Base-by-base conservation (phyloP, 2,888 invertebrate genomes). In the Lordiphosa fenestrarum region DNA sequence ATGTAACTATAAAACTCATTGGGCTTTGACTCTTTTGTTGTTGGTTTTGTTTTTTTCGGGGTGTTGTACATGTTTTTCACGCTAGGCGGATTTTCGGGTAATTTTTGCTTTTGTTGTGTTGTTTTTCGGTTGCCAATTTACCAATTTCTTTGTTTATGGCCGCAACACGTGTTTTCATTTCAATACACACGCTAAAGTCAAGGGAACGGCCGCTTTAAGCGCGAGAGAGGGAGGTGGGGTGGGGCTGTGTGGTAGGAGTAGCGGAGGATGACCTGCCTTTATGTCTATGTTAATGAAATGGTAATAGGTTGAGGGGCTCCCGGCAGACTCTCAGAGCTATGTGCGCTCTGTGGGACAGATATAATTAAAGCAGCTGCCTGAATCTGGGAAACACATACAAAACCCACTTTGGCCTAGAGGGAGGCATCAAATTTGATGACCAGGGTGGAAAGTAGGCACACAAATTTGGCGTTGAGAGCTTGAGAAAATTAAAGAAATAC, bases 281-380 rank as follows among this genome's bases (percentile, higher is more conserved):
- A 82, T 83, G 78, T 62, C 52, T 84, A 84, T 78, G 85, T 71
- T 78, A 78, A 78, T 78, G 83, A 78, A 78, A 78, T 78, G 78
- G 83, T 84, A 78, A 84, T 84, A 58, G 63, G 33, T 54, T 37
- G 41, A 36, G 52, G 50, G 36, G 40, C 48, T 30, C 12, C 12
- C 19, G 36, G 49, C 60, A 49, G 60, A 42, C 48, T 37, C 23
- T 46, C 47, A 57, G 15, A 33, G 10, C 44, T 10, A 39, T 36
- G 19, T 25, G 15, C 7, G 13, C 42, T 46, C 38, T 38, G 30
- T 37, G 42, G 47, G 51, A 46, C 58, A n/a, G 36, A 55, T 39
- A 68, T 66, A 61, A 62, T 62, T 53, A 55, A 68, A 68, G 52
- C 19, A 54, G 40, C 56, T 33, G 42, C 40, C 42, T 47, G 47